Base-by-base conservation (phyloP, 2,888 invertebrate species). In the Nomada ferruginata region DNA sequence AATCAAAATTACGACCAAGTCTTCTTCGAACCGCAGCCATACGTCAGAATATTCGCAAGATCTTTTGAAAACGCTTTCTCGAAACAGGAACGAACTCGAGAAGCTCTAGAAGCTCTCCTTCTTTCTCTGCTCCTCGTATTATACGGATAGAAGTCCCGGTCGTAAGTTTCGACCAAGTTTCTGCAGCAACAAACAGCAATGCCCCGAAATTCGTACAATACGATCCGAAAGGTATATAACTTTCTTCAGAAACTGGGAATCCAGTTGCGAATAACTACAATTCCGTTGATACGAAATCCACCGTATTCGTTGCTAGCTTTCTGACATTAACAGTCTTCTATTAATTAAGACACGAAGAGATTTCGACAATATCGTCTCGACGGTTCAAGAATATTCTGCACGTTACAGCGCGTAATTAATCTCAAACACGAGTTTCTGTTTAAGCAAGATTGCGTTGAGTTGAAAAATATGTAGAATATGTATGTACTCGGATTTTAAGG, bases 141-240 rank as follows among this genome's bases (percentile, higher is more conserved):
- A 69, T 79, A 79, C 63, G 65, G 53, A 65, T 66, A 63, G 70
- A 57, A 74, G 74, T 53, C 70, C 26, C 55, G 70, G 64, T 70
- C 76, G 75, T 75, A 87, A 87, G 83, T 87, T 87, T 73, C 83
- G 80, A 20, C 81, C 60, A 87, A 87, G 80, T 87, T 86, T 85
- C 80, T 72, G 79, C 69, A 69, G 77, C 87, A 83, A 81, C 86
- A 83, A 85, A 87, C 78, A 81, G 83, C 74, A 66, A 85, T 72
- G 85, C 70, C 72, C 72, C 83, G 66, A 86, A 86, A 85, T 87
- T 87, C 81, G 69, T 59, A 69, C 64, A 78, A 80, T 71, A 73
- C 70, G 52, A 66, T 76, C 59, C 59, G 71, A 76, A 82, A 81
- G 61, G 61, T 66, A 59, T 82, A 71, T 72, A 78, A 83, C 59